A percentile compares a stretch with the other conserved stretches of the same genome.
phyloP scores from a whole-genome alignment of 2,113 vertebrate species.

The Harpagus bidentatus region DNA sequence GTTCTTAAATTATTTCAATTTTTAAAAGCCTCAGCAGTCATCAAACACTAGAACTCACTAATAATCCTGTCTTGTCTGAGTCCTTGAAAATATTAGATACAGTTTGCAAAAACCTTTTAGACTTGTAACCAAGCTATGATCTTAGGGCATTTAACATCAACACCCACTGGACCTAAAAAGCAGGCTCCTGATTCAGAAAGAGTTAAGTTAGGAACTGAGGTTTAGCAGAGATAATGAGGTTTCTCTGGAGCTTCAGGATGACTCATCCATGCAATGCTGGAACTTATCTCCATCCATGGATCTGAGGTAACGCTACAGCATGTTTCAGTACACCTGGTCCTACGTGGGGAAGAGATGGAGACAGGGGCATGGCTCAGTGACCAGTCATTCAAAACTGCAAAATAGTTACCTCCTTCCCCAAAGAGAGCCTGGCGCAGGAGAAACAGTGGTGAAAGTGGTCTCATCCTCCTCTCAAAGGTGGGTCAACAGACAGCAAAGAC shows the following conservation, averaged over 20 bases:
- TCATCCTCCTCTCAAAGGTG: not conserved
- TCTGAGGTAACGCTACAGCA: not conserved
- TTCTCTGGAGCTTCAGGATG: not conserved
- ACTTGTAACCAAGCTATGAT: not conserved
- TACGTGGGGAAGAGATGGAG: not conserved
- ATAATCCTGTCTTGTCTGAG: not conserved
- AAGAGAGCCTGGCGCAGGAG: not conserved
- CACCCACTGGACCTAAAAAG: not conserved
- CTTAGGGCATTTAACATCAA: not conserved
- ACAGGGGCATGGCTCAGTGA: not conserved
- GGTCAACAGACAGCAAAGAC: not conserved
- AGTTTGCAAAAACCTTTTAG: not conserved
- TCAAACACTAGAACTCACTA: not conserved
- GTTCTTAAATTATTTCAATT: not conserved
- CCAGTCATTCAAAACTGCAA: not conserved
- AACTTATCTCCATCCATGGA: not conserved
- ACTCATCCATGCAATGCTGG: not conserved
- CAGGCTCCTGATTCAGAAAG: not conserved
- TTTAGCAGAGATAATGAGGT: not conserved
- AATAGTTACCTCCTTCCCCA: not conserved
- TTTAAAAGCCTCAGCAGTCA: not conserved
- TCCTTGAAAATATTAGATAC: not conserved
- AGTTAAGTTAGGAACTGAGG: not conserved
- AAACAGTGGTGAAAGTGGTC: not conserved
- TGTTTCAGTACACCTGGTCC: not conserved